These are phyloP conservation scores for Argyra leucocephala DNA, from an alignment of 2,888 invertebrate genomes.

Conservation along the genomic window DNA sequence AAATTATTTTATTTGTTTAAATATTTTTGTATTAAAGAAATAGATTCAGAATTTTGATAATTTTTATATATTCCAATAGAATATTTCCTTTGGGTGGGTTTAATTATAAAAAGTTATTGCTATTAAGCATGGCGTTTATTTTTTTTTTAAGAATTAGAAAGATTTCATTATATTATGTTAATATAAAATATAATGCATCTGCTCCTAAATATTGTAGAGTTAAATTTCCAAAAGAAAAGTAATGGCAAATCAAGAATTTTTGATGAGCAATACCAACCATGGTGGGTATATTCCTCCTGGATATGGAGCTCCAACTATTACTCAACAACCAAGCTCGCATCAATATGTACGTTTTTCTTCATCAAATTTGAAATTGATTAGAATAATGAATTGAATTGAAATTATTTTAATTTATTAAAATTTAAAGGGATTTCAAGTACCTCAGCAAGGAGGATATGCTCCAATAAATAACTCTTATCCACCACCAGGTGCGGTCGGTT, in stretches of 20 bases:
- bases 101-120: no score
- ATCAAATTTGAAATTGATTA: not conserved
- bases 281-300: constrained; percentile 38
- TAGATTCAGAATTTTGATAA: no score
- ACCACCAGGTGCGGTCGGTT: not conserved
- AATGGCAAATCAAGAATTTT: not conserved
- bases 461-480: not conserved
- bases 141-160: no score
- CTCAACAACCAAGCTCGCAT: constrained; percentile 1
- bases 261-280: constrained; percentile 36
- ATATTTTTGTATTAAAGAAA: no score
- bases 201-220: no score
- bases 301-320: constrained; percentile 24
- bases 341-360: not conserved
- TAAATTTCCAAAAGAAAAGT: no score
- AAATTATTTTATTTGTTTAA: no score
- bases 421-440: not conserved
- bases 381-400: not conserved
- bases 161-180: no score
- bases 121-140: no score
- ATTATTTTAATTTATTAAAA: not conserved
- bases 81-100: no score
- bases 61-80: no score
- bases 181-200: no score
- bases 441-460: not conserved